phyloP scores from a whole-genome alignment of 1,140 invertebrate species.

The Neoseiulus cucumeris region DNA sequence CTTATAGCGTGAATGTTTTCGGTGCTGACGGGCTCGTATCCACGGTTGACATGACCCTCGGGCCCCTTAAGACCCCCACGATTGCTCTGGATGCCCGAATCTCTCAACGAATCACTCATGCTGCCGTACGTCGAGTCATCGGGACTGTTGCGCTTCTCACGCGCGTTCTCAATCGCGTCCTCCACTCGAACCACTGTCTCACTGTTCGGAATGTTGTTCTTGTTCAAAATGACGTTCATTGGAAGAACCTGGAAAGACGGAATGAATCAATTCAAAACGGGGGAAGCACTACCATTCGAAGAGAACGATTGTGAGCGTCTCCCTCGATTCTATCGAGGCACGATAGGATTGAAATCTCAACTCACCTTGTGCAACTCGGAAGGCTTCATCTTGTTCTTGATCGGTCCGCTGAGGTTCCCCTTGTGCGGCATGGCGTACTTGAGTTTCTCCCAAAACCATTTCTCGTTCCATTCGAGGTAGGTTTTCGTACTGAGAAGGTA shows the following conservation, averaged over 20 bases:
- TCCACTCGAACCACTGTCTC: constrained; percentile 2
- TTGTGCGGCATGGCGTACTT: constrained; percentile 8
- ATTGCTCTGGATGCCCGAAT: neutral
- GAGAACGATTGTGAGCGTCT: neutral
- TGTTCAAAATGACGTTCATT: neutral
- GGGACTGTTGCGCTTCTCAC: neutral
- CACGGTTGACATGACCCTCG: neutral
- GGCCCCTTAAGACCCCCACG: neutral
- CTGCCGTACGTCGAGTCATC: constrained; percentile 5
- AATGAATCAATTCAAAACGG: neutral
- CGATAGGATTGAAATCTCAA: neutral
- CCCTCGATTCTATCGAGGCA: neutral
- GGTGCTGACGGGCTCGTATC: constrained; percentile 6
- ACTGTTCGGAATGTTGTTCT: neutral
- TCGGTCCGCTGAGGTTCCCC: neutral
- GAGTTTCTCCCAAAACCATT: constrained; percentile 14
- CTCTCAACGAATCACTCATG: neutral
- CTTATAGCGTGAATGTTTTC: neutral
- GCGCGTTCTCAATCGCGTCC: neutral
- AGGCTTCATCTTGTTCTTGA: neutral
- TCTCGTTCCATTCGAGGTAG: constrained; percentile 12
- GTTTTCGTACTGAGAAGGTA: constrained; percentile 15
- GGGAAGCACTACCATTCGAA: neutral
- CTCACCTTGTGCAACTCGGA: neutral
- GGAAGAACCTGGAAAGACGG: neutral